A percentile compares a stretch with the other conserved stretches of the same genome.
phyloP scores from a whole-genome alignment of 2,888 invertebrate species.

The Dicroscelio sp. region DNA sequence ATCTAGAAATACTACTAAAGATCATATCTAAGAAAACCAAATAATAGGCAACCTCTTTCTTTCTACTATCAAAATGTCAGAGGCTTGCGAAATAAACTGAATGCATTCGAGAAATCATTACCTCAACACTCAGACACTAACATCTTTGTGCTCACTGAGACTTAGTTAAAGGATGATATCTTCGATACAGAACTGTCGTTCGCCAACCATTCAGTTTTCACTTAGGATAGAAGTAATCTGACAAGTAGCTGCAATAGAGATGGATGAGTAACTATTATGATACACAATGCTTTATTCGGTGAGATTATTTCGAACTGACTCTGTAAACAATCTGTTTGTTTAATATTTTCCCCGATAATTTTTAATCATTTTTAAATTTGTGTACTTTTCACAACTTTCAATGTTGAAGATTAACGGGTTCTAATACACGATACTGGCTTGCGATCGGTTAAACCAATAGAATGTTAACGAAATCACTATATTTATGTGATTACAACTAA shows the following conservation, averaged over 20 bases:
- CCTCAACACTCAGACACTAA: not conserved
- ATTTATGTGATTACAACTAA: too few relatives aligned
- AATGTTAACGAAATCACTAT: too few relatives aligned
- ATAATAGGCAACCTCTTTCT: not conserved
- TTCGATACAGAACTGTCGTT: not conserved
- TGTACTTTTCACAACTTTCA: too few relatives aligned
- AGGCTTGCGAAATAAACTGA: not conserved
- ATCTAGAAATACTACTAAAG: not conserved
- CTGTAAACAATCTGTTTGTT: not conserved
- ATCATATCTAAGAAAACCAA: not conserved
- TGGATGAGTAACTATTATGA: not conserved
- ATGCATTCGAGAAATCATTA: not conserved
- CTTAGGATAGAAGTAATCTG: not conserved
- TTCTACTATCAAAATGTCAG: not conserved
- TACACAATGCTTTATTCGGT: not conserved
- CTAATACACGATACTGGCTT: too few relatives aligned
- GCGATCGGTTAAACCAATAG: too few relatives aligned
- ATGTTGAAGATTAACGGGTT: too few relatives aligned
- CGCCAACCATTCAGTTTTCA: not conserved
- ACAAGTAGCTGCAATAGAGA: slow-evolving; percentile 4
- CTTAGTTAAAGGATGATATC: not conserved
- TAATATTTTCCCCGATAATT: too few relatives aligned
- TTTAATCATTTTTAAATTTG: too few relatives aligned
- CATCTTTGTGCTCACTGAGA: not conserved
- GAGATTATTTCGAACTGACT: not conserved